Evolutionary conservation across 2,888 invertebrate species (phyloP).

Genomic region (Didymodactylos carnosus): DNA sequence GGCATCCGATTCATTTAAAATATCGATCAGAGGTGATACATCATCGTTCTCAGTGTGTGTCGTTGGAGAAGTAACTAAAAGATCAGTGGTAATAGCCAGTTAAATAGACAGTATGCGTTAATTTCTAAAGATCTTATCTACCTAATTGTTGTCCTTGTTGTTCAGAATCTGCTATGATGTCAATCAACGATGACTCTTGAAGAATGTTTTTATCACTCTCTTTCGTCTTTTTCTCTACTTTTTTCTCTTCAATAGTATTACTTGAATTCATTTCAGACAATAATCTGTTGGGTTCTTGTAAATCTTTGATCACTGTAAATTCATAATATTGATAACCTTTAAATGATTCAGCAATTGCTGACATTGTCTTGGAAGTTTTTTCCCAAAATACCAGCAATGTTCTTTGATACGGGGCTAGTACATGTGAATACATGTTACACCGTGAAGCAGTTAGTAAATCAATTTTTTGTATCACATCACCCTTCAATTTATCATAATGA

Average conservation of each 20-base stretch:
- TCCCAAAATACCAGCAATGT: slow-evolving; percentile 62
- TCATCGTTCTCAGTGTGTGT: no score
- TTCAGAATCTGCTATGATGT: no score
- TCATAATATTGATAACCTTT: slow-evolving; percentile 63
- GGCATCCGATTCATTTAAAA: not conserved
- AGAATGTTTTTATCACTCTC: not conserved
- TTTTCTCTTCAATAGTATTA: not conserved
- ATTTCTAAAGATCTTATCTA: no score
- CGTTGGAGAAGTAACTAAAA: no score
- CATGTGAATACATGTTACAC: slow-evolving; percentile 30
- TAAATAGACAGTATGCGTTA: no score
- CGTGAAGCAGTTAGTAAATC: slow-evolving; percentile 89
- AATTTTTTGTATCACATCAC: slow-evolving; percentile 90
- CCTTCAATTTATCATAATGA: slow-evolving; percentile 70
- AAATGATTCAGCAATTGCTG: slow-evolving; percentile 49
- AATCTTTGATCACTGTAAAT: slow-evolving; percentile 58
- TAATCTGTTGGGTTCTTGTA: slow-evolving; percentile 2
- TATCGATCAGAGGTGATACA: not conserved
- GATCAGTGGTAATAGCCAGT: no score
- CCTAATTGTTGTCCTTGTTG: no score
- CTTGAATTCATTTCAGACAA: not conserved
- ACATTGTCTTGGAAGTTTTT: slow-evolving; percentile 59
- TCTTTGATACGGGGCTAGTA: slow-evolving; percentile 41
- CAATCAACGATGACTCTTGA: no score
- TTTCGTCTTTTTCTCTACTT: not conserved